Conservation (phyloP, 2,113 vertebrate species). For the Pandion haliaetus region DNA sequence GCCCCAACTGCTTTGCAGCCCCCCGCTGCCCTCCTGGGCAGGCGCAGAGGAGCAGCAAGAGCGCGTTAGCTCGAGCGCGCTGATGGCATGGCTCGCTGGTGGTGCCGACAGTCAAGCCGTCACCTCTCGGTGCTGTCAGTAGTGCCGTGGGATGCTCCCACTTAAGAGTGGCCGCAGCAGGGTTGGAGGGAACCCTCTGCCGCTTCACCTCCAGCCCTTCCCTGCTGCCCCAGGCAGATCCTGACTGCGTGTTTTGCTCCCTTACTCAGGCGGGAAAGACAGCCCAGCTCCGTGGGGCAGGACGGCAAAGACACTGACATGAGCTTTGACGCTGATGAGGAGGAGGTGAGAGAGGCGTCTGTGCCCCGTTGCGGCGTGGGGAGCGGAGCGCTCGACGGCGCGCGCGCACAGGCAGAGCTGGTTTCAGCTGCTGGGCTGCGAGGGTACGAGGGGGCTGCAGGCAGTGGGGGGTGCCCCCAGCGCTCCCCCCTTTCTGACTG, state of each 20-base stretch:
- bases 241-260: not conserved
- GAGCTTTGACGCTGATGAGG: not conserved
- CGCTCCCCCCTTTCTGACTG: no score
- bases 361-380: accelerated
- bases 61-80: accelerated
- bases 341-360: constrained; percentile 55
- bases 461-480: not conserved
- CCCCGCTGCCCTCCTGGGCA: not conserved
- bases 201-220: no score
- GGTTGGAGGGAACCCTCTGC: not conserved
- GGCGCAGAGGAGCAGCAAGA: not conserved
- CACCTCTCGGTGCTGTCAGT: not conserved
- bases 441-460: not conserved
- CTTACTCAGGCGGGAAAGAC: constrained; percentile 67
- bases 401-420: accelerated
- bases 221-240: not conserved
- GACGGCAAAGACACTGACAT: not conserved
- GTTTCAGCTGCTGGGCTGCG: not conserved
- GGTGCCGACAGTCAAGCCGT: accelerated
- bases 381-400: accelerated
- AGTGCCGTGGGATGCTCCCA: no score
- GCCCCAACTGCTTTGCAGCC: not conserved
- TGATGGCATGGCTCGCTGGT: accelerated
- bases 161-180: accelerated
- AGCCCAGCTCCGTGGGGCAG: constrained; percentile 27